Evolutionary conservation across 2,888 invertebrate species (phyloP), one percentile per base, ranked within the genome.

Genomic region (Drosophila emarginata): DNA sequence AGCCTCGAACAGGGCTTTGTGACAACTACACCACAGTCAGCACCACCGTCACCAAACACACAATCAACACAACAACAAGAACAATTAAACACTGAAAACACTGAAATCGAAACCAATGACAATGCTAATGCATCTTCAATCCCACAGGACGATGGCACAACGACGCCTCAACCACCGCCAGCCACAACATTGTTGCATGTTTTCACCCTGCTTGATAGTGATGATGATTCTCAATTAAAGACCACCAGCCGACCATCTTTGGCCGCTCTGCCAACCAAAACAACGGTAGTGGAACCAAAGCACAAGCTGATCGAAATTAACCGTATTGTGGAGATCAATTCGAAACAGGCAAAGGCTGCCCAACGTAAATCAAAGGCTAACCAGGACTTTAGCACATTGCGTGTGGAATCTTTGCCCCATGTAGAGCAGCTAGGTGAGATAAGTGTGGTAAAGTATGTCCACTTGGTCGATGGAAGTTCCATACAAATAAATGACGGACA

Each of bases 391-490:
- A 91, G 92, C 87, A 93, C 93, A 1, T 92, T 93, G 21, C 92
- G 93, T 56, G 91, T 94, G n/a, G 94, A 94, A 87, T 93, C 93
- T 72, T 92, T 93, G 83, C 94, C 95, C 0, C 93, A 93, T 14
- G 83, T 94, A 1, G 94, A 95, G 80, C 94, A 94, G 92, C 93
- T 95, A 70, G 95, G 95, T 52, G 95, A 94, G 90, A 94, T 95
- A 0, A 95, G 94, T 88, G 93, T 95, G 76, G 94, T 94, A 37
- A 95, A 94, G 76, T 92, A 94, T 18, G 95, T 95, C 14, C 95
- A 95, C 89, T 93, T 95, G 60, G 93, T 95, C 2, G 94, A 90
- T 56, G 87, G 90, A 51, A 88, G 89, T 40, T 87, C 89, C 37
- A 88, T 91, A 36, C 77, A 80, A 21, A 91, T 92, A 57, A 81